Percentiles rank a stretch among this genome's conserved stretches.
These are phyloP conservation scores for Muscidifurax raptorellus DNA, from an alignment of 1,140 invertebrate genomes.

Conservation along the genomic window DNA sequence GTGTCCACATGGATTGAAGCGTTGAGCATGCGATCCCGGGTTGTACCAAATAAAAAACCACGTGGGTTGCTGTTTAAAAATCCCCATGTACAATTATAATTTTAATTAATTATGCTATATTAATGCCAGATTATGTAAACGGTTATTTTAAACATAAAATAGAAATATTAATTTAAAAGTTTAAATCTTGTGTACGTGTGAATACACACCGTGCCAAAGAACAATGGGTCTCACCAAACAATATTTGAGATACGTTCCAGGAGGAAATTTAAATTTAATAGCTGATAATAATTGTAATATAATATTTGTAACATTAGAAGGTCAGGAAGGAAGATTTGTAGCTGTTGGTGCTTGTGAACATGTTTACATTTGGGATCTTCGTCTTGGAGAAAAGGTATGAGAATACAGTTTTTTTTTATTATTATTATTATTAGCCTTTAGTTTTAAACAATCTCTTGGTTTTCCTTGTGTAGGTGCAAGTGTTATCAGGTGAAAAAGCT, in stretches of 20 bases:
- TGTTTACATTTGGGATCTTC: slow-evolving; percentile 95
- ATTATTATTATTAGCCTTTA: slow-evolving; percentile 43
- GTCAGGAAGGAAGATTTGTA: slow-evolving; percentile 86
- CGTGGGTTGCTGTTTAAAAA: neutral
- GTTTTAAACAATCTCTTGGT: neutral
- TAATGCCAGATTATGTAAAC: neutral
- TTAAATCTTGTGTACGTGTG: neutral
- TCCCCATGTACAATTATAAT: neutral
- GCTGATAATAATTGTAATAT: slow-evolving; percentile 87
- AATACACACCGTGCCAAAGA: neutral
- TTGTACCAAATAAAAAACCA: neutral
- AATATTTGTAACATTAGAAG: slow-evolving; percentile 85
- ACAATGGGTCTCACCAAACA: slow-evolving; percentile 97
- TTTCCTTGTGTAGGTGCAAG: slow-evolving; percentile 77
- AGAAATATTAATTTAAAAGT: neutral
- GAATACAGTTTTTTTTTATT: slow-evolving; percentile 29
- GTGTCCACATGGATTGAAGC: neutral
- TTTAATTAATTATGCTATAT: neutral
- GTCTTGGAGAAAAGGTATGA: slow-evolving; percentile 90
- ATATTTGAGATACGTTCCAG: slow-evolving; percentile 92
- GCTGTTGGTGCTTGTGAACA: slow-evolving; percentile 94
- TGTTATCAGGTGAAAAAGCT: slow-evolving; percentile 85
- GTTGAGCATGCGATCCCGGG: neutral
- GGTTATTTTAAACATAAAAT: neutral
- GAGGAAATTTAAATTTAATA: slow-evolving; percentile 91